A percentile compares a stretch with the other conserved stretches of the same genome.
Conservation (phyloP, 2,113 vertebrate species). For the Caretta caretta region DNA sequence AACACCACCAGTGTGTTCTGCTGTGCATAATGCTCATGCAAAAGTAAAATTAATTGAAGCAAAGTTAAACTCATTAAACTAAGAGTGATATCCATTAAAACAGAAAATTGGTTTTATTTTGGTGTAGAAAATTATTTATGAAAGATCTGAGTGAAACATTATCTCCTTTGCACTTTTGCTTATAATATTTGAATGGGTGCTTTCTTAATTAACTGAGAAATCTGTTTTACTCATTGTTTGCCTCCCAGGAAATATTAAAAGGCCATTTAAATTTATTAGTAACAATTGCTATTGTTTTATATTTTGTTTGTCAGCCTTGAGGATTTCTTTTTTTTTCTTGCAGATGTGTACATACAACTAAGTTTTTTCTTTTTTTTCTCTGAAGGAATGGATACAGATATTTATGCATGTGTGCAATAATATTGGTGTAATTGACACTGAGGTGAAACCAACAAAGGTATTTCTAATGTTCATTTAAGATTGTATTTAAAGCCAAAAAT, state of each 20-base stretch:
- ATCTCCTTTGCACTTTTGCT: constrained; percentile 7
- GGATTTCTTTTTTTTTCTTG: background rate
- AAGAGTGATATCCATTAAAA: constrained; percentile 52
- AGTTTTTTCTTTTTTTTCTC: background rate
- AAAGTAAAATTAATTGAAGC: constrained; percentile 53
- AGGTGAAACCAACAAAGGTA: background rate
- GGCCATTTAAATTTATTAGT: background rate
- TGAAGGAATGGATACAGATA: background rate
- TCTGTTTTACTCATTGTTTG: constrained; percentile 43
- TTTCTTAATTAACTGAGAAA: constrained; percentile 58
- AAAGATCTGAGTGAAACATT: constrained; percentile 54
- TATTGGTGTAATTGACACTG: background rate
- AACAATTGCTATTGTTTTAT: background rate
- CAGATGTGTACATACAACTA: background rate
- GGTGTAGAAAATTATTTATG: constrained; percentile 22
- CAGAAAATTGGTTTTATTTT: constrained; percentile 28
- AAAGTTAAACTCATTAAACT: constrained; percentile 58
- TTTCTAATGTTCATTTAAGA: constrained; percentile 53
- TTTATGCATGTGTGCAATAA: background rate
- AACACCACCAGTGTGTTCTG: constrained; percentile 14
- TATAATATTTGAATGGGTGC: constrained; percentile 28
- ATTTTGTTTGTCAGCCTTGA: background rate
- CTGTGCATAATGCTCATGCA: background rate
- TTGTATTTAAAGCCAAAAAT: constrained; percentile 50
- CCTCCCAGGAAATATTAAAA: constrained; percentile 55